Evolutionary conservation across 1,140 invertebrate species (phyloP), one percentile per base, ranked within the genome.

Genomic region (Trichonephila inaurata): DNA sequence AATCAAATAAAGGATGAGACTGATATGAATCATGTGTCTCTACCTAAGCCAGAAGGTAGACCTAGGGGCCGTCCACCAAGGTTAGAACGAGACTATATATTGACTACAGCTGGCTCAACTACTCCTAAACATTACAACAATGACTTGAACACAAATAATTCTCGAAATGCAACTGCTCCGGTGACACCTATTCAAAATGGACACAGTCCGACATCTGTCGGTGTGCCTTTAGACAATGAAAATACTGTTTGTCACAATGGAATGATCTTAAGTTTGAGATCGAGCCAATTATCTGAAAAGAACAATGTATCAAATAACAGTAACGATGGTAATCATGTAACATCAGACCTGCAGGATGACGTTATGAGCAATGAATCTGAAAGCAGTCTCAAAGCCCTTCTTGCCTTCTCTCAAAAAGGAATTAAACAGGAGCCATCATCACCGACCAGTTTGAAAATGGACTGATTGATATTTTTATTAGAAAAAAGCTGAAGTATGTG

Each of bases 381-480:
- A 92, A 93, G 94, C 93, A 94, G 94, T 60, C 89, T 94, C 44
- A 94, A 94, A 89, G 94, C 94, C 81, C 94, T 94, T 21, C 85
- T 94, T 72, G 94, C 94, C 89, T 92, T 94, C 72, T 94, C 94
- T 86, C 94, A 94, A 92, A 94, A 94, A 81, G 94, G 94, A 40
- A 94, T 93, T 44, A 94, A 94, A 87, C 91, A 94, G 77, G 91
- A 93, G 58, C 89, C 92, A 72, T 83, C 89, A 61, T 93, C 94
- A 66, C 92, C 94, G 28, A 94, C 77, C 86, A 94, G 61, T 87
- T 83, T 94, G 61, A 94, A 94, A 91, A 94, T 94, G 94, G 94
- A 94, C 61, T 94, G 85, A 93, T 81, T 93, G 86, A 93, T 93
- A 93, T 94, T 94, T 94, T 94, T 94, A 40, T 94, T 94, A 94